Percentiles rank a stretch among this genome's conserved stretches.
These are phyloP conservation scores for Sebastes nivosus DNA, from an alignment of 2,797 vertebrate genomes.

Conservation along the genomic window DNA sequence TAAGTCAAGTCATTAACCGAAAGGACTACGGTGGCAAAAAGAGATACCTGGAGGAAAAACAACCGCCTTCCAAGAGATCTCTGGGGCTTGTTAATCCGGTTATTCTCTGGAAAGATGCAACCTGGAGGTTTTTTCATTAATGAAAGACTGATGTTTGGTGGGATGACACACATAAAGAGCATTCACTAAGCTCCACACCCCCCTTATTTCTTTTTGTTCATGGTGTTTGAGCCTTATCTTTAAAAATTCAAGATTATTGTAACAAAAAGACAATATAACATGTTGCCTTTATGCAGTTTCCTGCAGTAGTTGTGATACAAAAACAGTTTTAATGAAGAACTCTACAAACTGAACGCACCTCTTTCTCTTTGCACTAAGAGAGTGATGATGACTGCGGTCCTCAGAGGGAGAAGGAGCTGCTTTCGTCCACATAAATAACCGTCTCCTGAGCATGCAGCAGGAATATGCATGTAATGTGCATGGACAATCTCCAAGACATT, in stretches of 20 bases:
- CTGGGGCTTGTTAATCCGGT: conserved; percentile 49
- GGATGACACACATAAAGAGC: background rate
- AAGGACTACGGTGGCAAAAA: conserved; percentile 62
- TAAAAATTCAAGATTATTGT: background rate
- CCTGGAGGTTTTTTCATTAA: conserved; percentile 15
- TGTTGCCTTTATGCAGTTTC: background rate
- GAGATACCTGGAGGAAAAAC: conserved; percentile 43
- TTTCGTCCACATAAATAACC: conserved; percentile 66
- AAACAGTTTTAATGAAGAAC: background rate
- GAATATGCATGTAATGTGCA: conserved; percentile 63
- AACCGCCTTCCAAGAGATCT: conserved; percentile 34
- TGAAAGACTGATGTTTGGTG: background rate
- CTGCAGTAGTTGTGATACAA: background rate
- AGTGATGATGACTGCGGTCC: conserved; percentile 25
- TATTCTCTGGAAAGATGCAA: conserved; percentile 30
- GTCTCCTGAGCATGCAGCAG: conserved; percentile 47
- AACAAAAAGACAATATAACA: background rate
- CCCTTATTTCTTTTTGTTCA: background rate
- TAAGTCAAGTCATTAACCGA: conserved; percentile 71
- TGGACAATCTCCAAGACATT: conserved; percentile 67
- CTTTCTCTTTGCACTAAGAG: conserved; percentile 3
- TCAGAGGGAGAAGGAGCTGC: conserved; percentile 49
- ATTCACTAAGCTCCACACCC: background rate
- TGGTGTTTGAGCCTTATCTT: conserved; percentile 1
- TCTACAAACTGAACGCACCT: background rate